phyloP scores from a whole-genome alignment of 2,113 vertebrate species.

The Tylochromis polylepis region DNA sequence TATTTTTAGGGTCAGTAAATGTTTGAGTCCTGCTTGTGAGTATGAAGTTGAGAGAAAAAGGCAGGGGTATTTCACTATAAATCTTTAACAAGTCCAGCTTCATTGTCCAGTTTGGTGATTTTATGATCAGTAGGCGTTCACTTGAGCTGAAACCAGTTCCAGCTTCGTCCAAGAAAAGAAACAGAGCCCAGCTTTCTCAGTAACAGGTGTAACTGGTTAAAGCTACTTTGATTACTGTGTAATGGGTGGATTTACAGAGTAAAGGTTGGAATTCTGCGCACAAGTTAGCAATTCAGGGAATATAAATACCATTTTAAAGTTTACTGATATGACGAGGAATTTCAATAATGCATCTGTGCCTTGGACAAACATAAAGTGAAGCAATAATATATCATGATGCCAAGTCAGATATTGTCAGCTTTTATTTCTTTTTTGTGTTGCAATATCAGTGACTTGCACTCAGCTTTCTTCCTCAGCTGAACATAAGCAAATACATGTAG shows the following conservation, averaged over 20 bases:
- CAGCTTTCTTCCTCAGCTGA: neutral
- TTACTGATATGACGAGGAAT: neutral
- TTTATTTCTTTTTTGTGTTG: neutral
- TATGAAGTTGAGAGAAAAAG: constrained; percentile 13
- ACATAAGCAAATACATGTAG: neutral
- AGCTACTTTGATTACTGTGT: neutral
- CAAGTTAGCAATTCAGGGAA: neutral
- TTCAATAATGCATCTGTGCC: neutral
- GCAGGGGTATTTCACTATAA: constrained; percentile 62
- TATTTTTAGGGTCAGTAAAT: constrained; percentile 75
- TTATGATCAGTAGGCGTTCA: constrained; percentile 52
- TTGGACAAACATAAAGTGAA: neutral
- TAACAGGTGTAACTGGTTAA: constrained; percentile 49
- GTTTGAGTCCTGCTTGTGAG: constrained; percentile 54
- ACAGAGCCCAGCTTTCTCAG: neutral
- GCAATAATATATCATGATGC: neutral
- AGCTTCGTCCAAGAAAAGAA: constrained; percentile 12
- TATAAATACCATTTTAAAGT: neutral
- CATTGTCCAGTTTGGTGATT: constrained; percentile 57
- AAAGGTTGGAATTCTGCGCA: neutral
- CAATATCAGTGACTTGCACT: neutral
- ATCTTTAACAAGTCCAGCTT: constrained; percentile 55
- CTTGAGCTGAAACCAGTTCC: constrained; percentile 41
- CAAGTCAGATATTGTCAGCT: neutral
- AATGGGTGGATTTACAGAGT: neutral